Percentiles rank a stretch among this genome's conserved stretches.
Conservation (phyloP, 2,797 vertebrate genomes). For the Varecia variegata region DNA sequence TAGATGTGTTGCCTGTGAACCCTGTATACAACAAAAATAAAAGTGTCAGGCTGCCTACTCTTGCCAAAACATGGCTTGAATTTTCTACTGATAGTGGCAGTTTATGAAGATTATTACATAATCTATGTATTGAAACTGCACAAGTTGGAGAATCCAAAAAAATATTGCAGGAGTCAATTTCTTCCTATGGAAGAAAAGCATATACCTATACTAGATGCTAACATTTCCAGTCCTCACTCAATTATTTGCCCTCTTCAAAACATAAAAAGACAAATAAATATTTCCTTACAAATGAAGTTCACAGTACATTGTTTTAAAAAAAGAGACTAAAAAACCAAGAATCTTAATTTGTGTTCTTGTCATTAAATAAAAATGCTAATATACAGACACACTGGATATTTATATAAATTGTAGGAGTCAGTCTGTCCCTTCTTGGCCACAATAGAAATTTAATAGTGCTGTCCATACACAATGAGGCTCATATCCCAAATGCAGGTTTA, state of each 20-base stretch:
- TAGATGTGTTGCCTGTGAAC: constrained; percentile 18
- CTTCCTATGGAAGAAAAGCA: not conserved
- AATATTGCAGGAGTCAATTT: constrained; percentile 6
- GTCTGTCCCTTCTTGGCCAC: not conserved
- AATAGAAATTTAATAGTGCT: not conserved
- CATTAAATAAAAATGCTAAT: constrained; percentile 73
- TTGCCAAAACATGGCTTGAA: not conserved
- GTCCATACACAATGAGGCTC: not conserved
- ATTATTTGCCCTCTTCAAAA: constrained; percentile 56
- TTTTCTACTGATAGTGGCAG: not conserved
- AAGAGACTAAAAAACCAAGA: constrained; percentile 1
- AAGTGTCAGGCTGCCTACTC: not conserved
- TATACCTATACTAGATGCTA: constrained; percentile 30
- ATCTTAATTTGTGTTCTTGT: constrained; percentile 34
- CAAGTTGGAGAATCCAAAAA: constrained; percentile 41
- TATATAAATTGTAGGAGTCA: not conserved
- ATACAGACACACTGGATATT: constrained; percentile 54
- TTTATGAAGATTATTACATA: not conserved
- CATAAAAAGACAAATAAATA: constrained; percentile 58
- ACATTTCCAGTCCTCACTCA: constrained; percentile 38
- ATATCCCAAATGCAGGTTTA: constrained; percentile 59
- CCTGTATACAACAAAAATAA: not conserved
- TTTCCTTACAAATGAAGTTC: constrained; percentile 63
- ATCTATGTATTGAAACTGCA: not conserved
- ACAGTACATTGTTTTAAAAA: not conserved